A percentile compares a stretch with the other conserved stretches of the same genome.
Conservation (phyloP, 2,888 invertebrate genomes). For the Epistrophe grossulariae region DNA sequence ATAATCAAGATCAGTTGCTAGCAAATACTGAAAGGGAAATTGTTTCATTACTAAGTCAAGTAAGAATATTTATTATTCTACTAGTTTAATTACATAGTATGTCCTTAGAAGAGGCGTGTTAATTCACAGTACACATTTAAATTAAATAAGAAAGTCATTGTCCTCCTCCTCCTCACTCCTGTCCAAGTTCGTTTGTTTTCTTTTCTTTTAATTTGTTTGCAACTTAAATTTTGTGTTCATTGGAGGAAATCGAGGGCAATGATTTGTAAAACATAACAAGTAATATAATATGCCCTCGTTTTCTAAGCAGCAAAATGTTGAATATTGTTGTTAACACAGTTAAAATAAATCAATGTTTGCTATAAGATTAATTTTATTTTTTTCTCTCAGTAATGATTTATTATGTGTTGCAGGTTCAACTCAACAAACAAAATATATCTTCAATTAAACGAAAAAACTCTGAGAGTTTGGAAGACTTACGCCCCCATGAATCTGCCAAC, state of each 20-base stretch:
- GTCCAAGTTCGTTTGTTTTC: constrained; percentile 29
- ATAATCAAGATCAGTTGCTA: constrained; percentile 89
- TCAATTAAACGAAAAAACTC: constrained; percentile 91
- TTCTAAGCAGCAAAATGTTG: constrained; percentile 10
- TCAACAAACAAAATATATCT: constrained; percentile 96
- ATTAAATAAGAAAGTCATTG: constrained; percentile 66
- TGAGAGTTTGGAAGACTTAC: constrained; percentile 85
- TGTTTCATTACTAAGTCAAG: constrained; percentile 97
- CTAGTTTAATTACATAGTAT: constrained; percentile 52
- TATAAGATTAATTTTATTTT: constrained; percentile 3
- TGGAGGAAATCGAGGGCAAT: constrained; percentile 61
- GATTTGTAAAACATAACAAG: constrained; percentile 44
- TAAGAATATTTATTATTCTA: constrained; percentile 85
- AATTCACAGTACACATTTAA: constrained; percentile 53
- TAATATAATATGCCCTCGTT: constrained; percentile 51
- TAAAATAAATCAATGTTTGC: neutral
- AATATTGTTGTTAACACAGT: constrained; percentile 14
- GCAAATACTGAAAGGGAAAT: constrained; percentile 97
- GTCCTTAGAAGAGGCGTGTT: constrained; percentile 49
- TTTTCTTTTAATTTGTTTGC: no score
- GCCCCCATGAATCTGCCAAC: constrained; percentile 87
- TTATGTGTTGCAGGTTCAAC: constrained; percentile 91
- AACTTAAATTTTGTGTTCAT: constrained; percentile 31
- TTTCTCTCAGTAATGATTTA: constrained; percentile 39
- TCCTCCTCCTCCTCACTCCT: constrained; percentile 60